Conservation (phyloP, 2,888 invertebrate species). For the Hirtodrosophila alboralis region DNA sequence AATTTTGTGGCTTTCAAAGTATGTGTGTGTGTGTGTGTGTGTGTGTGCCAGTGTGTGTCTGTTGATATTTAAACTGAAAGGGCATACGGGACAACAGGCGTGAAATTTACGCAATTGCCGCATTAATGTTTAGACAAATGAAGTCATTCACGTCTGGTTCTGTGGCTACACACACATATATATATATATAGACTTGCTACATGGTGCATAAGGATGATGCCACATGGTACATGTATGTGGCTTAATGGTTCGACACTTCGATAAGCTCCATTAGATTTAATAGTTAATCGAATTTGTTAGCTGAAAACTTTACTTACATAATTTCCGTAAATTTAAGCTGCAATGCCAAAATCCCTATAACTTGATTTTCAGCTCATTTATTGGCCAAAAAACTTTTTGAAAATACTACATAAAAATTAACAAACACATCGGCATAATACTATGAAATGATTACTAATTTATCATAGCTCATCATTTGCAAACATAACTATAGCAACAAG, state of each 20-base stretch:
- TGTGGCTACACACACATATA: slow-evolving; percentile 13
- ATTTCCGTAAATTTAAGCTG: slow-evolving; percentile 18
- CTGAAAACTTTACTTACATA: slow-evolving; percentile 34
- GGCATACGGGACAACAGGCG: slow-evolving; percentile 51
- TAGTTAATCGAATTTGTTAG: slow-evolving; percentile 51
- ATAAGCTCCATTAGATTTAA: slow-evolving; percentile 62
- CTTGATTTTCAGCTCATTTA: not conserved
- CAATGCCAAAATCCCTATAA: no score
- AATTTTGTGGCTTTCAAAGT: slow-evolving; percentile 62
- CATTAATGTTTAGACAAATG: slow-evolving; percentile 71
- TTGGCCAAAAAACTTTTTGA: not conserved
- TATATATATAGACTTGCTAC: not conserved
- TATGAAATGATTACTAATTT: slow-evolving; percentile 2
- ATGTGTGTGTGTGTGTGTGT: no score
- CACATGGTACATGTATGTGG: slow-evolving; percentile 32
- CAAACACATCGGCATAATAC: not conserved
- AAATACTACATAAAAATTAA: not conserved
- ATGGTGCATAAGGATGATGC: not conserved
- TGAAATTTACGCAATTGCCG: slow-evolving; percentile 77
- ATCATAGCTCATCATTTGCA: slow-evolving; percentile 7
- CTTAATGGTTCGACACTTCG: slow-evolving; percentile 39
- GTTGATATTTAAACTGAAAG: slow-evolving; percentile 61
- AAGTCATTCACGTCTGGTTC: slow-evolving; percentile 52
- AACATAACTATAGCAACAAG: slow-evolving; percentile 25
- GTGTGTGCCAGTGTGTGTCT: slow-evolving; percentile 10